phyloP scores from a whole-genome alignment of 2,888 invertebrate genomes.

The Hirtodrosophila confusa region DNA sequence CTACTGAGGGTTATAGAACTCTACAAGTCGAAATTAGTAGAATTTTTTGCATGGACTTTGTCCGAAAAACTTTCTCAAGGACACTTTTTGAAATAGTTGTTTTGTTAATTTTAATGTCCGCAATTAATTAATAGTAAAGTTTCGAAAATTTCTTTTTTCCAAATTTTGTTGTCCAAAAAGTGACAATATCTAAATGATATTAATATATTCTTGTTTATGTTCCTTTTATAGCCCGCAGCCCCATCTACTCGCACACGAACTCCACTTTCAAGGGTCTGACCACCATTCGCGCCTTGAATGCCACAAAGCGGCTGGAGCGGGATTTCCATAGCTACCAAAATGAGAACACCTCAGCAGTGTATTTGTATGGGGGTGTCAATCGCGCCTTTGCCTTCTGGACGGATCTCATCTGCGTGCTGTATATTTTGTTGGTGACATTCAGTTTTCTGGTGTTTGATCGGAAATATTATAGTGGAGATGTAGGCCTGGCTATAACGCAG shows the following conservation, averaged over 20 bases:
- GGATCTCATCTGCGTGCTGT: slow-evolving; percentile 94
- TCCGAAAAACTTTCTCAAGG: too few relatives aligned
- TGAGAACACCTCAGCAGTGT: slow-evolving; percentile 89
- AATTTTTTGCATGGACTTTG: too few relatives aligned
- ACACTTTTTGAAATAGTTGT: too few relatives aligned
- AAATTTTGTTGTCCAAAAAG: too few relatives aligned
- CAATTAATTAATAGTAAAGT: too few relatives aligned
- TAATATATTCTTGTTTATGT: not conserved
- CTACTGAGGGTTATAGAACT: too few relatives aligned
- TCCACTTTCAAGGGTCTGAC: slow-evolving; percentile 91
- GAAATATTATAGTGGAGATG: slow-evolving; percentile 86
- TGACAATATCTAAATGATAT: too few relatives aligned
- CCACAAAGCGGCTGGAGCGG: slow-evolving; percentile 86
- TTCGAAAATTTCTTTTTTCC: too few relatives aligned
- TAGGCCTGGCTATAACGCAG: slow-evolving; percentile 90
- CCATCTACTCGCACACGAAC: slow-evolving; percentile 91
- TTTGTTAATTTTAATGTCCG: too few relatives aligned
- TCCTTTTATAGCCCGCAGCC: slow-evolving; percentile 88
- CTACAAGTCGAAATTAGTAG: too few relatives aligned
- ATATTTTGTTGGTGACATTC: slow-evolving; percentile 93
- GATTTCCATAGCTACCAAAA: slow-evolving; percentile 88
- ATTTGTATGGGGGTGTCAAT: slow-evolving; percentile 92
- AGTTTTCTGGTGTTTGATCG: slow-evolving; percentile 89
- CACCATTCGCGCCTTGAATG: slow-evolving; percentile 90
- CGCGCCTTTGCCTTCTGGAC: slow-evolving; percentile 97